A percentile compares a stretch with the other conserved stretches of the same genome.
Evolutionary conservation across 53 echinoderm and acorn worm species (phyloP).

Genomic region (Actinopyga echinites): DNA sequence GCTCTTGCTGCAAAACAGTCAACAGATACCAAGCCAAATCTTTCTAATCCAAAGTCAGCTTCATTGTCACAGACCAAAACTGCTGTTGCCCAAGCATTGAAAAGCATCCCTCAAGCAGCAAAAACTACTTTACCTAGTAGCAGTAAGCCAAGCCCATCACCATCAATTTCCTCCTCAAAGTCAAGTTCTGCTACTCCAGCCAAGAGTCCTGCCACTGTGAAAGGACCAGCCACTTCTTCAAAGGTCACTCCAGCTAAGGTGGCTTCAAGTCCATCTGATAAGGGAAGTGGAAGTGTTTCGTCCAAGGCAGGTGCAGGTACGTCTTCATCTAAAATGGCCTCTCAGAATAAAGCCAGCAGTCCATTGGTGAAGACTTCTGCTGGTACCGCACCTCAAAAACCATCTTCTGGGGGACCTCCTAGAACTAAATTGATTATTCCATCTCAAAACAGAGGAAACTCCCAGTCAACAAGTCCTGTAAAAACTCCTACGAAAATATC

Average conservation of each 20-base stretch:
- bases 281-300: not conserved
- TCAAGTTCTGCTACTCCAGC: not conserved
- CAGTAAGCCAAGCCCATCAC: conserved; percentile 15
- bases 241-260: not conserved
- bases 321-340: not conserved
- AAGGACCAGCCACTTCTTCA: not conserved
- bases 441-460: not conserved
- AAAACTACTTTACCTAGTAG: not conserved
- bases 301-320: not conserved
- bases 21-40: not conserved
- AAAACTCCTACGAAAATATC: conserved; percentile 57
- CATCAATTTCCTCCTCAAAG: not conserved
- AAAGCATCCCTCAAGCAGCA: conserved; percentile 5
- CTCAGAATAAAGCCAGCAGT: not conserved
- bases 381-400: not conserved
- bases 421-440: conserved; percentile 51
- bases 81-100: conserved; percentile 33
- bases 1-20: not conserved
- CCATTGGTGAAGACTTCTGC: conserved; percentile 1
- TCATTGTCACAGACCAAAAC: conserved; percentile 23
- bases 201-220: not conserved
- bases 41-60: not conserved
- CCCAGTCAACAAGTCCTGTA: conserved; percentile 59
- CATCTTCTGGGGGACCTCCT: conserved; percentile 20
- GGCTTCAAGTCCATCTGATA: no score